These are phyloP conservation scores for Neolamprologus cancellatus DNA, from an alignment of 2,113 vertebrate genomes.

Conservation along the genomic window DNA sequence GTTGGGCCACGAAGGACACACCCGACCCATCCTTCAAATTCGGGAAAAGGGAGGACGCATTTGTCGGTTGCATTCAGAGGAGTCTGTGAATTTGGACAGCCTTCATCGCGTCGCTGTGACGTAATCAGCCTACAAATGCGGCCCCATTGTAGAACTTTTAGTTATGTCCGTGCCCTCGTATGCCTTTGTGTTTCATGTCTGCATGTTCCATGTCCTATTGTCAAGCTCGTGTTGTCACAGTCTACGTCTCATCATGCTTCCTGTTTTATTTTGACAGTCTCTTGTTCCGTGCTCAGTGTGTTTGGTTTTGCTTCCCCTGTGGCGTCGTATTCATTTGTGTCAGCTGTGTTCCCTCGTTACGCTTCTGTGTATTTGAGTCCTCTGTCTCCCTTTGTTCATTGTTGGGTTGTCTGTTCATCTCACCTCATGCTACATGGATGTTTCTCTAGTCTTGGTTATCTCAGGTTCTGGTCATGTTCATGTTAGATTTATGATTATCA, in stretches of 20 bases:
- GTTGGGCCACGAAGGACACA: rapidly evolving
- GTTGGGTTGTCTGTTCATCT: neutral
- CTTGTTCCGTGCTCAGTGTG: neutral
- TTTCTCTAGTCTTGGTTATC: neutral
- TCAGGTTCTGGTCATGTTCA: neutral
- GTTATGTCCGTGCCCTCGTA: neutral
- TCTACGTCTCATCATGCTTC: neutral
- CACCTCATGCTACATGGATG: neutral
- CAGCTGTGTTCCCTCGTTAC: neutral
- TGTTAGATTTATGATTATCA: neutral
- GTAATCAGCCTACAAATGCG: neutral
- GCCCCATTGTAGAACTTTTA: neutral
- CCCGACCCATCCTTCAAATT: neutral
- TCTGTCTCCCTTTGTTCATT: neutral
- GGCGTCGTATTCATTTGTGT: neutral
- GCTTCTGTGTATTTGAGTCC: neutral
- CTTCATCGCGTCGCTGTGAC: rapidly evolving
- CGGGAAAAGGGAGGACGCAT: rapidly evolving
- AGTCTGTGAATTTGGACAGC: neutral
- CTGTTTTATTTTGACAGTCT: neutral
- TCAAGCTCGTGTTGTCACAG: neutral
- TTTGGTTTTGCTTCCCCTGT: neutral
- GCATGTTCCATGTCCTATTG: neutral
- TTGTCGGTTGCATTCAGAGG: neutral
- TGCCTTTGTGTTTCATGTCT: neutral